These are phyloP conservation scores for Clarias platycephalus DNA, from an alignment of 2,797 vertebrate genomes.

Conservation along the genomic window DNA sequence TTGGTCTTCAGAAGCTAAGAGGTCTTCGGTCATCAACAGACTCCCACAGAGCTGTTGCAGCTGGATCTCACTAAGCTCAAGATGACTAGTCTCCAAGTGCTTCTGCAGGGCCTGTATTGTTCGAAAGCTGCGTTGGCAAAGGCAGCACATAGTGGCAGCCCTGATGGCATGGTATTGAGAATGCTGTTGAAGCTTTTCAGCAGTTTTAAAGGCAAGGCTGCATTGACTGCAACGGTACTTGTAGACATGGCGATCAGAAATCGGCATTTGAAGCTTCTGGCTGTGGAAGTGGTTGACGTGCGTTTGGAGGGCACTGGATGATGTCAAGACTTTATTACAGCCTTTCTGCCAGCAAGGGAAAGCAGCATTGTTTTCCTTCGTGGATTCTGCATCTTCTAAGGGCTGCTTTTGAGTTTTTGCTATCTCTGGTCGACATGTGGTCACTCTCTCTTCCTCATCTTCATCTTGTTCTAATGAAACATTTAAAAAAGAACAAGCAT, in stretches of 20 bases:
- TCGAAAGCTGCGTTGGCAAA: slow-evolving; percentile 96
- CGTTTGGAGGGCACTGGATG: slow-evolving; percentile 86
- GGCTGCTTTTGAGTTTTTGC: slow-evolving; percentile 79
- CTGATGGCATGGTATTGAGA: slow-evolving; percentile 98
- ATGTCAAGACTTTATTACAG: slow-evolving; percentile 91
- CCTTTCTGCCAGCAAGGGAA: slow-evolving; percentile 94
- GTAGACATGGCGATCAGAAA: slow-evolving; percentile 96
- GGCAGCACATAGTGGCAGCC: slow-evolving; percentile 96
- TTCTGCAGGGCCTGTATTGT: slow-evolving; percentile 96
- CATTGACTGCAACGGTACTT: slow-evolving; percentile 98
- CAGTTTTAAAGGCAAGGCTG: slow-evolving; percentile 96
- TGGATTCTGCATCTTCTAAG: slow-evolving; percentile 68
- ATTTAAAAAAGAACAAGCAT: neutral
- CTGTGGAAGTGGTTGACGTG: slow-evolving; percentile 84
- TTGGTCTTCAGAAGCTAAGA: slow-evolving; percentile 77
- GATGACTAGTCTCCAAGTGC: slow-evolving; percentile 94
- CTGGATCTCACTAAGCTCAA: slow-evolving; percentile 86
- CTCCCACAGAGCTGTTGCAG: slow-evolving; percentile 86
- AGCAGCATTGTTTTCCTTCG: slow-evolving; percentile 83
- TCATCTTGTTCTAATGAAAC: slow-evolving; percentile 72
- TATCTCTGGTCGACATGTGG: slow-evolving; percentile 77
- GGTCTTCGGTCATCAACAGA: slow-evolving; percentile 81
- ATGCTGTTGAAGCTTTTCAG: slow-evolving; percentile 95
- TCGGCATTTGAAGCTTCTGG: slow-evolving; percentile 82
- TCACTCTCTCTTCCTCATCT: slow-evolving; percentile 77